Percentiles rank a stretch among this genome's conserved stretches.
Conservation (phyloP, 2,888 invertebrate species). For the Spisula subtruncata region DNA sequence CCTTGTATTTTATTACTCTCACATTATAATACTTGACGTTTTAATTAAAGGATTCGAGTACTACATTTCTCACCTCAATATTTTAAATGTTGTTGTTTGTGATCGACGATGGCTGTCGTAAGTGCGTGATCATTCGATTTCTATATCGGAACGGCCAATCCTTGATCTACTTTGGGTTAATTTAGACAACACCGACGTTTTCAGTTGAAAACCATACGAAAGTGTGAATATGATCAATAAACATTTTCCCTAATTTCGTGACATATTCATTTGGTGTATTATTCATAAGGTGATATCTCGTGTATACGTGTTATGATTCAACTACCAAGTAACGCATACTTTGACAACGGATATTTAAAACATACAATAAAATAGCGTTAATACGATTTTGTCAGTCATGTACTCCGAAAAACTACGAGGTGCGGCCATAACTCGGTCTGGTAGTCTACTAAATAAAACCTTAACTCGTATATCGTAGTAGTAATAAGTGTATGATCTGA, state of each 20-base stretch:
- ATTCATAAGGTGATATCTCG: neutral
- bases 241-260: neutral
- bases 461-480: neutral
- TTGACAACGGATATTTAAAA: neutral
- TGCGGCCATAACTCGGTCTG: neutral
- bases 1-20: too few relatives aligned
- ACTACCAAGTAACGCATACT: neutral
- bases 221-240: neutral
- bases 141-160: too few relatives aligned
- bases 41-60: too few relatives aligned
- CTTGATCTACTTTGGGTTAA: too few relatives aligned
- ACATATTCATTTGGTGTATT: neutral
- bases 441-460: conserved; percentile 17
- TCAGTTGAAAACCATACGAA: neutral
- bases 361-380: neutral
- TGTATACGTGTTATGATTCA: neutral
- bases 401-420: neutral
- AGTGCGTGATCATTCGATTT: too few relatives aligned
- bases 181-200: too few relatives aligned
- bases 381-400: neutral
- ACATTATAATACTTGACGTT: too few relatives aligned
- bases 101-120: too few relatives aligned
- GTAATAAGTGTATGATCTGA: conserved; percentile 15
- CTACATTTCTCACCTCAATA: too few relatives aligned
- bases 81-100: too few relatives aligned